phyloP scores from a whole-genome alignment of 2,888 invertebrate genomes.

The Hypomecis punctinalis region DNA sequence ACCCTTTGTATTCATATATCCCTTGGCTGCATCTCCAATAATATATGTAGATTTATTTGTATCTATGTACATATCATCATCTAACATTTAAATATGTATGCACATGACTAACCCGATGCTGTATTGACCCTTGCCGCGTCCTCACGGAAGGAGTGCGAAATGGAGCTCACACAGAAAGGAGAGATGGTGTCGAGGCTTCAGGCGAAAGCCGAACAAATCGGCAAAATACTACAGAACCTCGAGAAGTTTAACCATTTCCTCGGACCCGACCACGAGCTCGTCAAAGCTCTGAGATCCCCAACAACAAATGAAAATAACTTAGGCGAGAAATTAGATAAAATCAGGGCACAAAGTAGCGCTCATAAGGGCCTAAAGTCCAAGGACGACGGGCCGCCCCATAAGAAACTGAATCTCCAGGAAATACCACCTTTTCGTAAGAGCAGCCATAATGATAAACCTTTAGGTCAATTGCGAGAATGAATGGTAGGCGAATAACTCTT shows the following conservation, averaged over 20 bases:
- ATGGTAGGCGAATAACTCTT: background rate
- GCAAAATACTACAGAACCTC: constrained; percentile 95
- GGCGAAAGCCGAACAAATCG: constrained; percentile 97
- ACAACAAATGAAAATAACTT: constrained; percentile 71
- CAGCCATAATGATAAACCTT: constrained; percentile 61
- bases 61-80: constrained; percentile 8
- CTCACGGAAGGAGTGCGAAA: constrained; percentile 94
- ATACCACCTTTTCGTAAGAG: constrained; percentile 80
- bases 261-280: constrained; percentile 85
- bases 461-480: constrained; percentile 55
- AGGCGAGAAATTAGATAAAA: constrained; percentile 71
- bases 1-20: constrained; percentile 27
- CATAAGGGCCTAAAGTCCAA: constrained; percentile 79
- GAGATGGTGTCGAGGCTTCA: constrained; percentile 98
- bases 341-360: constrained; percentile 71
- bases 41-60: constrained; percentile 17
- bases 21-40: constrained; percentile 17
- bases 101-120: constrained; percentile 74
- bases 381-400: constrained; percentile 84
- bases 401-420: constrained; percentile 82
- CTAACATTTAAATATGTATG: constrained; percentile 20
- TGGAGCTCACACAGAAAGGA: constrained; percentile 97
- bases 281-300: constrained; percentile 80
- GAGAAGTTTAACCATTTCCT: constrained; percentile 93
- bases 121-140: constrained; percentile 78